A percentile compares a stretch with the other conserved stretches of the same genome.
phyloP scores from a whole-genome alignment of 1,140 invertebrate species.

The Bombus turneri region DNA sequence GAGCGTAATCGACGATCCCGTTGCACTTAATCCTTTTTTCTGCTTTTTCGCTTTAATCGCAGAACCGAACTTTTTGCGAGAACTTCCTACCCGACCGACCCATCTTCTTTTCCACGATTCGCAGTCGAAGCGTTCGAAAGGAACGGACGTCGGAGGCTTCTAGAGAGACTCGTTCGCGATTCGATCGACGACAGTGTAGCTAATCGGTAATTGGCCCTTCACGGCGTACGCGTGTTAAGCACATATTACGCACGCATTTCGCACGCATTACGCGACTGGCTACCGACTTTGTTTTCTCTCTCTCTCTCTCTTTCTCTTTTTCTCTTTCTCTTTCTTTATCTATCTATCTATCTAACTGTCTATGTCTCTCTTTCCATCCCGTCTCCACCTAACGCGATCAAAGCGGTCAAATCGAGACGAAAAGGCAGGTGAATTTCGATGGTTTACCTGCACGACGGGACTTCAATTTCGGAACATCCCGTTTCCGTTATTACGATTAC shows the following conservation, averaged over 20 bases:
- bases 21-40: background rate
- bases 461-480: background rate
- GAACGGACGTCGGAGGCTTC: no score
- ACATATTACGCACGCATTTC: slow-evolving; percentile 73
- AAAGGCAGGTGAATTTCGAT: background rate
- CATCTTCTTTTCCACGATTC: background rate
- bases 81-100: background rate
- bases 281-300: background rate
- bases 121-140: background rate
- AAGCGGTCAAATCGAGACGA: background rate
- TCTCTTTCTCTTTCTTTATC: background rate
- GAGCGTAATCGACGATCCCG: background rate
- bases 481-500: slow-evolving; percentile 46
- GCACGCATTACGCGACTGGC: background rate
- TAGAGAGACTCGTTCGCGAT: slow-evolving; percentile 53
- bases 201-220: slow-evolving; percentile 75
- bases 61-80: background rate
- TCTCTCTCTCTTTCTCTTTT: background rate
- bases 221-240: slow-evolving; percentile 71
- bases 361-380: background rate
- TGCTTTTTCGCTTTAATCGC: background rate
- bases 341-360: no score
- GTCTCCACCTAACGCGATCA: background rate
- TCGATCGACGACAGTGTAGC: slow-evolving; percentile 71
- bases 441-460: background rate